Base-by-base conservation (phyloP, 2,113 vertebrate species). In the Chionomys nivalis region DNA sequence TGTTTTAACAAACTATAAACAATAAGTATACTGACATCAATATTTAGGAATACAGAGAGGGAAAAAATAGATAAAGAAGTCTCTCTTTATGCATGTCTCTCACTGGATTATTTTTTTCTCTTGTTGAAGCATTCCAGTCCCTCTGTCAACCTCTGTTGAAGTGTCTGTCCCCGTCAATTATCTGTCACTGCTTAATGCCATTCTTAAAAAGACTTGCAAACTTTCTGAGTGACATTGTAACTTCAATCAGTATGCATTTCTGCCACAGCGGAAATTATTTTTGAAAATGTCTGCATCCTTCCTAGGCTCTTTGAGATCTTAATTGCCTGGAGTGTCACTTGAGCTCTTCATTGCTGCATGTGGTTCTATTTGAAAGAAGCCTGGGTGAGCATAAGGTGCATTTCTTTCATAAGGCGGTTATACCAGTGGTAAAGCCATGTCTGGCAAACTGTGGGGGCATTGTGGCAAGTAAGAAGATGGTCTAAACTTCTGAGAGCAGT, bases 151-250 rank as follows among this genome's bases (percentile, higher is more conserved):
- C 75, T 94, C 82, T 0, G 0, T 24, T 93, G 73, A 97, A 95
- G 75, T 91, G 68, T 87, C 95, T 95, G 81, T 97, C 96, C 96
- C 95, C 4, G 44, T 97, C 97, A 97, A 70, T 95, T 97, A 87
- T 93, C 96, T 97, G 93, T 97, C 95, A 95, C 79, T 93, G 93
- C 63, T 96, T 95, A 95, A 92, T 96, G 96, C 93, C 94, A 96
- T 93, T 97, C 93, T 65, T 66, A 66, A 93, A 94, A 97, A 97
- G 94, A 96, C 89, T 81, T 85, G 78, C 92, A 96, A 95, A 97
- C 94, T 97, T 97, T 87, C 70, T 97, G 97, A 97, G 94, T 97
- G 97, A 97, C 96, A 96, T 3, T 86, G 91, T 91, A 96, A 87
- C 96, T 97, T 97, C 89, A 94, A 49, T 88, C 94, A 93, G 81